Evolutionary conservation across 2,113 vertebrate genomes (phyloP).

Genomic region (Ia io): DNA sequence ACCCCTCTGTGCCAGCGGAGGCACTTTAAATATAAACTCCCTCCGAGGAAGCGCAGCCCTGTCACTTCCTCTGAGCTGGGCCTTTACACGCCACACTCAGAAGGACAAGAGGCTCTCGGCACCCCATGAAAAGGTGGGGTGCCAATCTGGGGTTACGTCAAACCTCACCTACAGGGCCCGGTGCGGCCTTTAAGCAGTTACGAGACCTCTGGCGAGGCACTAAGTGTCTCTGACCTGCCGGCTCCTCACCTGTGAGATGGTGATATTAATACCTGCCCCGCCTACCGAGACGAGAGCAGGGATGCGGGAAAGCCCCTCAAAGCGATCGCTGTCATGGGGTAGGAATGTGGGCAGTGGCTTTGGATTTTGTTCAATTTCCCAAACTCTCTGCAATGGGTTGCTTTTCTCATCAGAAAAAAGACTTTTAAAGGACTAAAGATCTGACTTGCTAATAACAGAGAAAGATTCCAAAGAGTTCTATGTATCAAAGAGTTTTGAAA

Average conservation of each 20-base stretch:
- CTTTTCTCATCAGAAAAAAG: background rate
- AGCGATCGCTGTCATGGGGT: rapidly evolving
- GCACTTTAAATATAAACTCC: background rate
- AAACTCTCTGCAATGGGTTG: background rate
- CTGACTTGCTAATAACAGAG: background rate
- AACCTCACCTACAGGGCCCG: background rate
- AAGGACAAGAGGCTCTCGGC: conserved; percentile 61
- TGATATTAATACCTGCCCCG: background rate
- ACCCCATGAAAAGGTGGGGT: background rate
- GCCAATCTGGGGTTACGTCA: conserved; percentile 9
- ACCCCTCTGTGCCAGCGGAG: background rate
- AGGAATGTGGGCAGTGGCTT: rapidly evolving
- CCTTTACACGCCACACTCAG: background rate
- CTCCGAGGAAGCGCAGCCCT: background rate
- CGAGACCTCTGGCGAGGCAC: background rate
- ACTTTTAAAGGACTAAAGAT: background rate
- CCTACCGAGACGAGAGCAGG: rapidly evolving
- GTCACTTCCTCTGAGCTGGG: background rate
- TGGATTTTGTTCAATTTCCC: background rate
- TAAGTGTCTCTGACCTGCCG: background rate
- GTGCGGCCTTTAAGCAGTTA: background rate
- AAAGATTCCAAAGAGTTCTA: background rate
- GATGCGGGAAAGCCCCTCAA: rapidly evolving
- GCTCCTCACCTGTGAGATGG: background rate
- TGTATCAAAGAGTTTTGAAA: background rate